These are phyloP conservation scores for Scaptomyza reducta DNA, from an alignment of 2,888 invertebrate species.

Conservation along the genomic window DNA sequence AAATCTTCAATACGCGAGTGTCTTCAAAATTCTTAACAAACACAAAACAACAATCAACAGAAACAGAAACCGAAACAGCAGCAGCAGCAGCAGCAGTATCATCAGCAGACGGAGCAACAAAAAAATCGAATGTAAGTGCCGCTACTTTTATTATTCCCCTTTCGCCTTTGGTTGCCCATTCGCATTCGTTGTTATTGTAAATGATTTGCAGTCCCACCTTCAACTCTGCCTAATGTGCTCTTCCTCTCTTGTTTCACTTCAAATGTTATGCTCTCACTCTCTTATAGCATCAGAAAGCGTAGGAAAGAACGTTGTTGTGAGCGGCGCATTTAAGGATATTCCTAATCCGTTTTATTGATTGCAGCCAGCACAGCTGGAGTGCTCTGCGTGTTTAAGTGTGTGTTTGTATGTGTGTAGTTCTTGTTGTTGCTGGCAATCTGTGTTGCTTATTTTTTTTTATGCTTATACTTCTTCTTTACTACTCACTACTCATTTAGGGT, in stretches of 20 bases:
- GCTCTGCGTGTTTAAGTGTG: conserved; percentile 35
- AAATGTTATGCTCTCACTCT: neutral
- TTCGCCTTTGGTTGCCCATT: conserved; percentile 15
- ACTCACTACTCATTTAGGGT: conserved; percentile 58
- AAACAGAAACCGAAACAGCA: conserved; percentile 7
- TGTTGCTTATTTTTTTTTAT: conserved; percentile 52
- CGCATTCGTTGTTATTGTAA: conserved; percentile 56
- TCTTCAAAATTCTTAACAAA: conserved; percentile 13
- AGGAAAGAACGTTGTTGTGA: conserved; percentile 38
- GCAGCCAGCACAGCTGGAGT: conserved; percentile 74
- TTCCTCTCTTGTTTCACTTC: conserved; percentile 5
- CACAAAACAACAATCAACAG: conserved; percentile 17
- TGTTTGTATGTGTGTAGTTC: conserved; percentile 30
- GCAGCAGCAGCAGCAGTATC: conserved; percentile 16
- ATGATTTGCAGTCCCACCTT: conserved; percentile 59
- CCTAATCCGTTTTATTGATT: conserved; percentile 81
- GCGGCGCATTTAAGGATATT: conserved; percentile 76
- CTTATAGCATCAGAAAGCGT: conserved; percentile 26
- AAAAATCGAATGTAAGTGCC: conserved; percentile 64
- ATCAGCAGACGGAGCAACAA: conserved; percentile 26
- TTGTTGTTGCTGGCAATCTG: conserved; percentile 62
- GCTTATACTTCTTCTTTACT: conserved; percentile 53
- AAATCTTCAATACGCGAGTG: conserved; percentile 46
- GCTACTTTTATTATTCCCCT: conserved; percentile 48
- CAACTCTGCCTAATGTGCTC: conserved; percentile 22